A percentile compares a stretch with the other conserved stretches of the same genome.
Evolutionary conservation across 2,888 invertebrate genomes (phyloP).

Genomic region (Chalcis sispes): DNA sequence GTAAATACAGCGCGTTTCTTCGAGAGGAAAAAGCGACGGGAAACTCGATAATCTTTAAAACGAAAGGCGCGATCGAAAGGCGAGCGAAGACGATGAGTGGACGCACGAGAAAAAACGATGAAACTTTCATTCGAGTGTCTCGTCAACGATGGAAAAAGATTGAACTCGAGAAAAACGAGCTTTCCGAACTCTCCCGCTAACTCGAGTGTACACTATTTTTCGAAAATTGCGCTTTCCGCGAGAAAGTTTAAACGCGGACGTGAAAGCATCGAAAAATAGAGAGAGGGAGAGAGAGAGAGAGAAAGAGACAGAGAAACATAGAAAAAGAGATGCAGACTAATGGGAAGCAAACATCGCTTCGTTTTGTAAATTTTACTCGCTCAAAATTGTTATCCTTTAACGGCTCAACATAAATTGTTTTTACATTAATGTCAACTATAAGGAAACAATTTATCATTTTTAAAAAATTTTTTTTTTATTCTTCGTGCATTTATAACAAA

Average conservation of each 20-base stretch:
- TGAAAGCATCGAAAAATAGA: background rate
- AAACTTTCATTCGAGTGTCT: constrained; percentile 44
- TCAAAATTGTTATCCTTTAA: too few relatives aligned
- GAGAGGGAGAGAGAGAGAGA: background rate
- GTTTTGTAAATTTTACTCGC: constrained; percentile 22
- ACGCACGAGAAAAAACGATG: constrained; percentile 51
- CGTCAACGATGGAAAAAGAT: constrained; percentile 51
- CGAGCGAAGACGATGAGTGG: constrained; percentile 46
- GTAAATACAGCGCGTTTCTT: constrained; percentile 74
- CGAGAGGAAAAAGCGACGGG: constrained; percentile 74
- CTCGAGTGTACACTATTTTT: constrained; percentile 49
- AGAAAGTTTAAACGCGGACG: constrained; percentile 28
- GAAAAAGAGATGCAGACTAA: too few relatives aligned
- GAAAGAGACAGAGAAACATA: background rate
- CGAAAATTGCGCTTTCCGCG: constrained; percentile 47
- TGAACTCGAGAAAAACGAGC: constrained; percentile 50
- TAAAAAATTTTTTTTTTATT: too few relatives aligned
- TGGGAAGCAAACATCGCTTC: too few relatives aligned
- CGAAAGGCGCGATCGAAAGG: constrained; percentile 56
- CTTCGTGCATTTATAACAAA: too few relatives aligned
- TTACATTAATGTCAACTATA: too few relatives aligned
- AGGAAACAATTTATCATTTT: too few relatives aligned
- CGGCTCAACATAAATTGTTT: too few relatives aligned
- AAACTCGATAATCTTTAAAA: constrained; percentile 74
- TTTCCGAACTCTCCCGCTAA: background rate